Base-by-base conservation (phyloP, 2,888 invertebrate species). In the Beris morrisii region DNA sequence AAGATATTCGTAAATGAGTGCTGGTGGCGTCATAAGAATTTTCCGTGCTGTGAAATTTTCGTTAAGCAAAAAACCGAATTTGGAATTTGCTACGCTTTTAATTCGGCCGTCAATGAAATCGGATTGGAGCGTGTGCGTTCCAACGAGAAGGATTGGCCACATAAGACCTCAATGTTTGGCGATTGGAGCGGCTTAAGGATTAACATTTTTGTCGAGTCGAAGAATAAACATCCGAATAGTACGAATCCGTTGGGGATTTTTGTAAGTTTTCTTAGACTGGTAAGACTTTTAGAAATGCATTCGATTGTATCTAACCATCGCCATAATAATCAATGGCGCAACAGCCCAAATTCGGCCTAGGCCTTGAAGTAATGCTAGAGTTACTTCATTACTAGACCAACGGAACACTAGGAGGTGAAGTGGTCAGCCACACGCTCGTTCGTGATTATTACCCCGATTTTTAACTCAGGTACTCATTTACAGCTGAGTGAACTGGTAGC, bases 61-160 rank as follows among this genome's bases (percentile, higher is more conserved):
- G 73, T 80, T 48, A 65, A 76, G 22, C 83, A 83, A 67, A 79
- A 76, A 63, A 81, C 82, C 0, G 82, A 83, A 70, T 77, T 74
- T 61, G 83, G 83, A 0, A 73, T 77, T 38, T 84, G 83, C 69
- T 78, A 81, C 70, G 74, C 82, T 0, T 83, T 83, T 73, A 83
- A 83, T 72, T 82, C 82, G 3, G 77, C 78, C 11, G 75, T 79
- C 48, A 76, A 74, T 31, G 57, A 22, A 4, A 43, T 50, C n/a
- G 65, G 65, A 1, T 15, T 48, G 30, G n/a, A 13, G 5, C 31
- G 32, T 5, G 48, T 50, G 50, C 4, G 4, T 12, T 32, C 31
- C 2, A 56, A 55, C 5, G 56, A 65, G 22, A 13, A 15, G 7
- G 54, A 69, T 31, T 72, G 67, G 68, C 72, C 72, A 3, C 66